Evolutionary conservation across 2,797 vertebrate species (phyloP).

Genomic region (Enteromius viviparus): DNA sequence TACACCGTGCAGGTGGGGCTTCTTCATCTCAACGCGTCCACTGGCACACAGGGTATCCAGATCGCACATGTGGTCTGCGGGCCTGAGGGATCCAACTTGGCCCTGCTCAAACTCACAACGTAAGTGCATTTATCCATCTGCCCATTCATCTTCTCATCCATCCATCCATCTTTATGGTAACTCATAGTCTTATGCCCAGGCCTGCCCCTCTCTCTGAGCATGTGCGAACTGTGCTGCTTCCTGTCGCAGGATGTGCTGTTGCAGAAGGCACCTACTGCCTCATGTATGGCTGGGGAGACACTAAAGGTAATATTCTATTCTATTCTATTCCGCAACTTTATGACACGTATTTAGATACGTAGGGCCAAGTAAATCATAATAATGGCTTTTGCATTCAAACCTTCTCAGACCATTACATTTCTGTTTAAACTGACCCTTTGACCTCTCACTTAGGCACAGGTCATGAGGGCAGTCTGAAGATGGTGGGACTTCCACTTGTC

Average conservation of each 20-base stretch:
- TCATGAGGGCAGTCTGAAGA: conserved; percentile 85
- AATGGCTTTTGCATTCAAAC: not conserved
- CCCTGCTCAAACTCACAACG: conserved; percentile 90
- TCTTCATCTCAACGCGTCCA: conserved; percentile 86
- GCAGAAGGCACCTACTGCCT: conserved; percentile 89
- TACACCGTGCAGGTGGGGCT: conserved; percentile 93
- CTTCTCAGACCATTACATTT: conserved; percentile 1
- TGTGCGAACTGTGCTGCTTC: conserved; percentile 89
- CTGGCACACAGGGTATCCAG: conserved; percentile 79
- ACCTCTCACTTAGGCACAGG: conserved; percentile 76
- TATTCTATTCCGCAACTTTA: conserved; percentile 36
- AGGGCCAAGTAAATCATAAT: not conserved
- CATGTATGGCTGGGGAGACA: conserved; percentile 98
- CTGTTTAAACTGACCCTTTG: not conserved
- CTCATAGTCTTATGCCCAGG: conserved; percentile 58
- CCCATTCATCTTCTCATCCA: conserved; percentile 4
- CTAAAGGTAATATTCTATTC: conserved; percentile 85
- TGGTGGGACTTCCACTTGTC: conserved; percentile 87
- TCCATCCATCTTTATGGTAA: conserved; percentile 23
- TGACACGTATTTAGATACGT: not conserved
- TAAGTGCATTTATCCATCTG: conserved; percentile 66
- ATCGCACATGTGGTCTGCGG: conserved; percentile 93
- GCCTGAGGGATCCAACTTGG: conserved; percentile 90
- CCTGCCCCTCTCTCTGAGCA: conserved; percentile 79
- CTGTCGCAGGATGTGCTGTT: conserved; percentile 91